These are phyloP conservation scores for Benitochromis conjunctus DNA, from an alignment of 2,113 vertebrate genomes.

Conservation along the genomic window DNA sequence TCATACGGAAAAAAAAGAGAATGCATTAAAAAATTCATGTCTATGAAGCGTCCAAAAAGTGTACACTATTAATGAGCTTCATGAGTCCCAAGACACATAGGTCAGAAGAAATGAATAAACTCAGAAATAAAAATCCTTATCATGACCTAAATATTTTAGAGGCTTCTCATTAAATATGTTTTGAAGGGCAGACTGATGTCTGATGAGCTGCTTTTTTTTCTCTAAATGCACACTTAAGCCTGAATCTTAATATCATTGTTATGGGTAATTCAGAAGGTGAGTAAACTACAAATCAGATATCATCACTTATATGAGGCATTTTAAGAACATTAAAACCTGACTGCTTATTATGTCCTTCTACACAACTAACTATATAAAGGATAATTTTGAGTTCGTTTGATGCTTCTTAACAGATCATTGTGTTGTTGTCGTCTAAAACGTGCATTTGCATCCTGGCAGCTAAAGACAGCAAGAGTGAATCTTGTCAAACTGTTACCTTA, in stretches of 20 bases:
- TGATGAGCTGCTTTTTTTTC: not conserved
- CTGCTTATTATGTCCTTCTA: not conserved
- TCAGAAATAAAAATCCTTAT: not conserved
- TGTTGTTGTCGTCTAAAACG: not conserved
- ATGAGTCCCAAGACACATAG: not conserved
- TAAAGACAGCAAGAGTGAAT: not conserved
- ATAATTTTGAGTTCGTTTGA: not conserved
- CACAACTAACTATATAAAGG: not conserved
- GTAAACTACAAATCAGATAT: not conserved
- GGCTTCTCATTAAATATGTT: not conserved
- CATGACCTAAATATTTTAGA: not conserved
- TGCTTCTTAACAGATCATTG: not conserved
- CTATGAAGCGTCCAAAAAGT: not conserved
- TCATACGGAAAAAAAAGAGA: not conserved
- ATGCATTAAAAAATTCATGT: not conserved
- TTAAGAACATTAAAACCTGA: not conserved
- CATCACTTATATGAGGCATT: not conserved
- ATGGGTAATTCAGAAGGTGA: not conserved
- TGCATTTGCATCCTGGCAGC: not conserved
- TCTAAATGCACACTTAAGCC: not conserved
- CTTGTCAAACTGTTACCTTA: constrained; percentile 78
- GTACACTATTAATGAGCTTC: not conserved
- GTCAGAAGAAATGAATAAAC: not conserved
- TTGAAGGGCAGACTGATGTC: not conserved
- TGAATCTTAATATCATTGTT: not conserved